Base-by-base conservation (phyloP, 23 tunicate genomes). In the Halocynthia roretzi region DNA sequence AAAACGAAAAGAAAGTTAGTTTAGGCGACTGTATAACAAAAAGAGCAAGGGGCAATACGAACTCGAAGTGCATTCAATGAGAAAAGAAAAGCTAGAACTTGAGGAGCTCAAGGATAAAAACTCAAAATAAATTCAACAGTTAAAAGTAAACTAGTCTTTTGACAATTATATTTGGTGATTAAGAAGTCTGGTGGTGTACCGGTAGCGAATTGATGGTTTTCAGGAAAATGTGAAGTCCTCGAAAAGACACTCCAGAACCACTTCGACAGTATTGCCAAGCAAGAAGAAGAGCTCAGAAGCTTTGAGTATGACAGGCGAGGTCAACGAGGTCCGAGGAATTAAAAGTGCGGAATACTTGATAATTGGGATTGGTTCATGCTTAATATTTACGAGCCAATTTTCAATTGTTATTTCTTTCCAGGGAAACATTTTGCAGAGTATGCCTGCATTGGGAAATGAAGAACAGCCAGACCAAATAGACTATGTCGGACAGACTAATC, bases 351-450 rank as follows among this genome's bases (percentile, higher is more conserved):
- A 58, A 58, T 58, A 58, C n/a, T 58, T 15, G 17, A 58, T n/a
- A 58, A 10, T 17, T 15, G 14, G 71, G 19, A 8, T 11, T 12
- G 71, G 10, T 15, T 67, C 71, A 11, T 15, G 15, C n/a, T 15
- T 40, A 9, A 9, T 9, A 50, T 10, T 17, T 1, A 48, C 10
- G 19, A 17, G 19, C 17, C 19, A 11, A n/a, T n/a, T 67, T 19
- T 9, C 8, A 9, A 18, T 10, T 44, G 10, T 10, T 52, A 9
- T 17, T 83, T 53, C 40, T 51, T 68, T 80, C 7, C 76, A 93
- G 98, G 99, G 99, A 56, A 95, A 95, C 76, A 95, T 95, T 85
- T 67, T 90, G 90, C 49, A 88, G 99, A 17, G 95, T 88, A 11
- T 80, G 99, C 11, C 95, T 8, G 61, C 84, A 76, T 61, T 95